Conservation (phyloP, 2,888 invertebrate genomes). For the Nomada ferruginata region DNA sequence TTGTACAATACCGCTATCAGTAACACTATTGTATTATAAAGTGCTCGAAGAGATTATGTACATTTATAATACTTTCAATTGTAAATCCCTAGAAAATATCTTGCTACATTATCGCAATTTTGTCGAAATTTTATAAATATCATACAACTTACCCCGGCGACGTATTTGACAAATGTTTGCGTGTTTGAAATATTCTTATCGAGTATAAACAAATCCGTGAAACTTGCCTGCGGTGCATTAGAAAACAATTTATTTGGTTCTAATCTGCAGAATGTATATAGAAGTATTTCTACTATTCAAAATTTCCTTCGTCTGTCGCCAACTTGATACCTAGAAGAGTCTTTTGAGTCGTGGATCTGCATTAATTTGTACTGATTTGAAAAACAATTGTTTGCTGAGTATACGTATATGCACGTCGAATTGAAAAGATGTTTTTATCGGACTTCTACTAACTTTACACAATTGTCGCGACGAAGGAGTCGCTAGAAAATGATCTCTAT, state of each 20-base stretch:
- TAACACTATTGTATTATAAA: slow-evolving; percentile 4
- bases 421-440: slow-evolving; percentile 1
- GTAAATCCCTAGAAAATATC: background rate
- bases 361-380: slow-evolving; percentile 6
- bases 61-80: slow-evolving; percentile 2
- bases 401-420: slow-evolving; percentile 40
- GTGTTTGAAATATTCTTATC: slow-evolving; percentile 19
- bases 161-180: slow-evolving; percentile 15
- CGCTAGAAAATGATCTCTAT: slow-evolving; percentile 22
- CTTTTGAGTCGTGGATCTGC: background rate
- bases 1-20: background rate
- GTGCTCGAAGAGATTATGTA: background rate
- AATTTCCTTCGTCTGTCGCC: slow-evolving; percentile 9
- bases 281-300: background rate
- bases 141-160: slow-evolving; percentile 43
- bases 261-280: slow-evolving; percentile 31
- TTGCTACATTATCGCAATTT: background rate
- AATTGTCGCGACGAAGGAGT: background rate
- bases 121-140: background rate
- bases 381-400: slow-evolving; percentile 29
- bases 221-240: slow-evolving; percentile 32
- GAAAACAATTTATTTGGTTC: slow-evolving; percentile 36
- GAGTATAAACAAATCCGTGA: background rate
- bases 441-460: slow-evolving; percentile 44
- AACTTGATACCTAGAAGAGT: background rate